These are phyloP conservation scores for Heterotilapia buettikoferi DNA, from an alignment of 2,113 vertebrate species.

Conservation along the genomic window DNA sequence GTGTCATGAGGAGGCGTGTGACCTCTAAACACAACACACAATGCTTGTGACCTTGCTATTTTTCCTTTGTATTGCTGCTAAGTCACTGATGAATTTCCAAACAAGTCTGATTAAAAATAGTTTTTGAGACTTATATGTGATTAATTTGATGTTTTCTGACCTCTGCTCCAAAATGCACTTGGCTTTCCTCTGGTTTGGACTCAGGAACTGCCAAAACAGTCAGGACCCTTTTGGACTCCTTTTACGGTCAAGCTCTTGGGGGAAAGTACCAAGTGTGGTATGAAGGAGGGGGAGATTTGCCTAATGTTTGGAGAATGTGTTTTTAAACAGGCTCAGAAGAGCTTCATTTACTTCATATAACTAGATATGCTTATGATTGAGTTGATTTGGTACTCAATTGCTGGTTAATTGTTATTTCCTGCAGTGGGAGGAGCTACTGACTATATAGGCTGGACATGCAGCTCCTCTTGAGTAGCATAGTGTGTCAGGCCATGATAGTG, in stretches of 20 bases:
- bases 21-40: background rate
- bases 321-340: background rate
- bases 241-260: background rate
- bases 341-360: accelerated
- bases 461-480: background rate
- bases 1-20: background rate
- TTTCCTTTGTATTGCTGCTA: background rate
- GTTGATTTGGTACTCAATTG: background rate
- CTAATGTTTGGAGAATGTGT: background rate
- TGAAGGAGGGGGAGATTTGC: background rate
- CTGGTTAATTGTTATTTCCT: background rate
- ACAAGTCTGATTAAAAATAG: background rate
- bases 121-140: background rate
- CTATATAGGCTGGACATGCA: background rate
- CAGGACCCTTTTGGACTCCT: background rate
- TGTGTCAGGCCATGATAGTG: background rate
- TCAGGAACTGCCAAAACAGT: background rate
- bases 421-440: background rate
- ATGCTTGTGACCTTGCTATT: background rate
- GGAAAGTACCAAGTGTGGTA: background rate
- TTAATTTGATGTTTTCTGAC: background rate
- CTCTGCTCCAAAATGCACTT: background rate
- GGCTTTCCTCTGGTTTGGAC: background rate
- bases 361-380: background rate
- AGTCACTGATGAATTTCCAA: background rate